These are phyloP conservation scores for Drosophila quadrilineata DNA, from an alignment of 1,140 invertebrate species.

Conservation along the genomic window DNA sequence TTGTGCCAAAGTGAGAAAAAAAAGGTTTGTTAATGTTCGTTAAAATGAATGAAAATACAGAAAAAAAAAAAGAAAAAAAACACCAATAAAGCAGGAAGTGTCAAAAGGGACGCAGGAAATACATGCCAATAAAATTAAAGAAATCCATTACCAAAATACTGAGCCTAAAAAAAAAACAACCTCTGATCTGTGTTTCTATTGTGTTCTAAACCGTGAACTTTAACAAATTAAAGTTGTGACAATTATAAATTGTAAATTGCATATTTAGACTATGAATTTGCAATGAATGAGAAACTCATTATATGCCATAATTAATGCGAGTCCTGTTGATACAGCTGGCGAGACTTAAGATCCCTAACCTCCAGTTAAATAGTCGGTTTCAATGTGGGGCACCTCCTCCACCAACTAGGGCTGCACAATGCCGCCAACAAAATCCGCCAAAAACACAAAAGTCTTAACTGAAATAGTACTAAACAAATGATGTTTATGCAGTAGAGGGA, in stretches of 20 bases:
- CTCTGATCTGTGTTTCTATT: too few relatives aligned
- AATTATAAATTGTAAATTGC: neutral
- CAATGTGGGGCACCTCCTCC: neutral
- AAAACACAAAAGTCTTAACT: constrained; percentile 49
- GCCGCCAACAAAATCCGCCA: constrained; percentile 16
- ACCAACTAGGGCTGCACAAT: neutral
- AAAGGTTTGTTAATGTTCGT: neutral
- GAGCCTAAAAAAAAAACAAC: too few relatives aligned
- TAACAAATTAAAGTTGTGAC: too few relatives aligned
- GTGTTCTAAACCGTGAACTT: too few relatives aligned
- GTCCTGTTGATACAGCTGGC: constrained; percentile 59
- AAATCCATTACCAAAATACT: too few relatives aligned
- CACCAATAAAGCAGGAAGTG: too few relatives aligned
- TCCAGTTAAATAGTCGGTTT: neutral
- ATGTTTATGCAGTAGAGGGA: constrained; percentile 56
- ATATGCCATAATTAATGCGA: constrained; percentile 69
- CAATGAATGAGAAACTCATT: constrained; percentile 40
- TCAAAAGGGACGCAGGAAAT: too few relatives aligned
- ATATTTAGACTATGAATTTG: too few relatives aligned
- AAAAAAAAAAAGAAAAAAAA: too few relatives aligned
- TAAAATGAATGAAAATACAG: too few relatives aligned
- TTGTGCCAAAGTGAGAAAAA: neutral
- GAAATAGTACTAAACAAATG: constrained; percentile 59
- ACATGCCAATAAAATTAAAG: too few relatives aligned
- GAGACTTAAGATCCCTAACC: neutral